These are phyloP conservation scores for Muscicapa adusta DNA, from an alignment of 2,113 vertebrate genomes.

Conservation along the genomic window DNA sequence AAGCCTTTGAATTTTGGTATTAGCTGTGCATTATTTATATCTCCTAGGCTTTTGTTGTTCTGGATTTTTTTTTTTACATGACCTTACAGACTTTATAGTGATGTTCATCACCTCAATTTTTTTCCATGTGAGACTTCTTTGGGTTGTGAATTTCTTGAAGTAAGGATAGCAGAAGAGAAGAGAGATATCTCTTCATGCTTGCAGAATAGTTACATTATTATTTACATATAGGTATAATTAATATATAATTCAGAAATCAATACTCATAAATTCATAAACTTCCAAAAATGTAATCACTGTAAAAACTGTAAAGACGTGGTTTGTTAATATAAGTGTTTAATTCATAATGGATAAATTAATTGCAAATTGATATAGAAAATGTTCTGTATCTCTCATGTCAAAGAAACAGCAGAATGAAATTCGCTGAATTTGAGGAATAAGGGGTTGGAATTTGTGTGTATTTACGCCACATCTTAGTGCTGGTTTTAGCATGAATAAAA, in stretches of 20 bases:
- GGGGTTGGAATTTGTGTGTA: neutral
- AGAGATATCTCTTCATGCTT: neutral
- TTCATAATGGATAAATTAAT: accelerated
- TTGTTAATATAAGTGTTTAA: neutral
- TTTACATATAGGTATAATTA: neutral
- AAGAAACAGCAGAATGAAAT: neutral
- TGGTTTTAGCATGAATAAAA: neutral
- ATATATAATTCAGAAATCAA: neutral
- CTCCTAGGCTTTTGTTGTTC: neutral
- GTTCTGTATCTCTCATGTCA: neutral
- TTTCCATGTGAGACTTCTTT: neutral
- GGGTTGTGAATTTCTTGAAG: neutral
- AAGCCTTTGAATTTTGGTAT: neutral
- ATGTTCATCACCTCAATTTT: accelerated
- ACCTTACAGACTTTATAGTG: neutral
- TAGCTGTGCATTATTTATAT: neutral
- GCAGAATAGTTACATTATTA: neutral
- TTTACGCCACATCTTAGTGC: neutral
- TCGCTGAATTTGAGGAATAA: neutral
- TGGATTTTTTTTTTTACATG: neutral
- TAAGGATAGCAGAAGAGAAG: neutral
- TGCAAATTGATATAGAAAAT: neutral
- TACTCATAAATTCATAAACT: accelerated
- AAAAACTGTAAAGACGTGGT: neutral
- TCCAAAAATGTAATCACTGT: no score